Evolutionary conservation across 2,888 invertebrate species (phyloP).

Genomic region (Esperia sulphurella): DNA sequence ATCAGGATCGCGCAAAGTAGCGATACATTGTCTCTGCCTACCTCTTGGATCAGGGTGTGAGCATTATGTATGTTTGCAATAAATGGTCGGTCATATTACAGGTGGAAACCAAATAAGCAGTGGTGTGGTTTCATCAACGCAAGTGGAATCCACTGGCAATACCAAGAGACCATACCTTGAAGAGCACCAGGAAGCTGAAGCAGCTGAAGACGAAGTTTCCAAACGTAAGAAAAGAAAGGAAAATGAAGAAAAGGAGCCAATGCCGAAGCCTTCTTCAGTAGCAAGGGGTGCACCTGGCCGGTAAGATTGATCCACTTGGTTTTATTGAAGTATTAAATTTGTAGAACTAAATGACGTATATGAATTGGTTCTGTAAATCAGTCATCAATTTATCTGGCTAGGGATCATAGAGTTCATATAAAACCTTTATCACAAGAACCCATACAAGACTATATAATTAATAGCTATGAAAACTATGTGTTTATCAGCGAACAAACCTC

Average conservation of each 20-base stretch:
- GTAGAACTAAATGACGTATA: too few species aligned
- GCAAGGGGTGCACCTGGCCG: constrained; percentile 54
- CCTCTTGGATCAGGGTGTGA: too few species aligned
- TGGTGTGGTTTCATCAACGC: constrained; percentile 59
- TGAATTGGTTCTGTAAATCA: too few species aligned
- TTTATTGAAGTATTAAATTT: too few species aligned
- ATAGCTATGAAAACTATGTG: too few species aligned
- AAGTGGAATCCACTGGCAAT: constrained; percentile 48
- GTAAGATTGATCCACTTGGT: constrained; percentile 25
- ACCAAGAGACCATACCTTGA: constrained; percentile 51
- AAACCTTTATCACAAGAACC: too few species aligned
- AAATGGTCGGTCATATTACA: constrained; percentile 7
- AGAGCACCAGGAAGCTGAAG: constrained; percentile 77
- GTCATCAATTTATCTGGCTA: too few species aligned
- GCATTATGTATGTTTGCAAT: background rate
- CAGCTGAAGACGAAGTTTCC: constrained; percentile 82
- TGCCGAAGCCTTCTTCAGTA: constrained; percentile 68
- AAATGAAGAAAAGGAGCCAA: constrained; percentile 78
- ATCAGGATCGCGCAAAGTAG: too few species aligned
- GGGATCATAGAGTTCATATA: too few species aligned
- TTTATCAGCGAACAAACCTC: too few species aligned
- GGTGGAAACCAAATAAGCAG: constrained; percentile 56
- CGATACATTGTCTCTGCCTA: too few species aligned
- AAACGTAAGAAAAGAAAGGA: constrained; percentile 89
- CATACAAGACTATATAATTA: too few species aligned